phyloP scores from a whole-genome alignment of 1,140 invertebrate species.

The Aricia agestis region DNA sequence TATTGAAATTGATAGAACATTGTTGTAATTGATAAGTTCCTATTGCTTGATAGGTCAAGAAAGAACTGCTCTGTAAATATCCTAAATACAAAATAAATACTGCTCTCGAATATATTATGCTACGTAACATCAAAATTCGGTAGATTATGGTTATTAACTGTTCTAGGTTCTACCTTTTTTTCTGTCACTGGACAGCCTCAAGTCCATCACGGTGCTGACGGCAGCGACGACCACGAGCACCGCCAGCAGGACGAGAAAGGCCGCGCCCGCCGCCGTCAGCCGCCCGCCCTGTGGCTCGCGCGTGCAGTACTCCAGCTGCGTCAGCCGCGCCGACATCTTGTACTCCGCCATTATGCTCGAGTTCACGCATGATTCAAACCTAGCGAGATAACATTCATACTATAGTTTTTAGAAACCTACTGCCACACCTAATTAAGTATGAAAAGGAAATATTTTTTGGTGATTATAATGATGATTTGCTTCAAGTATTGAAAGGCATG shows the following conservation, averaged over 20 bases:
- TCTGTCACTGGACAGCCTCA: slow-evolving; percentile 40
- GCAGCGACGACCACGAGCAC: slow-evolving; percentile 41
- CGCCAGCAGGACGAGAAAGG: slow-evolving; percentile 38
- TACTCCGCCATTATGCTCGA: slow-evolving; percentile 39
- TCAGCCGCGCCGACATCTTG: slow-evolving; percentile 46
- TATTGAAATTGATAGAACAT: background rate
- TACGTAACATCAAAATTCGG: background rate
- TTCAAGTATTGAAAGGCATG: too few relatives aligned
- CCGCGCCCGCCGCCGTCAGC: slow-evolving; percentile 36
- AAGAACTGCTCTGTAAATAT: too few relatives aligned
- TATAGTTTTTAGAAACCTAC: too few relatives aligned
- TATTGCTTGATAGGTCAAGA: too few relatives aligned
- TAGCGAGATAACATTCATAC: slow-evolving; percentile 15
- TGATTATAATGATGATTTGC: too few relatives aligned
- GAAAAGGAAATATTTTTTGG: too few relatives aligned
- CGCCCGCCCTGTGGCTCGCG: slow-evolving; percentile 24
- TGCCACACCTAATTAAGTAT: too few relatives aligned
- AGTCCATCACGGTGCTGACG: slow-evolving; percentile 49
- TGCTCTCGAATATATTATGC: background rate
- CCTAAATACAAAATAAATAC: too few relatives aligned
- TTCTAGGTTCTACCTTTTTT: slow-evolving; percentile 46
- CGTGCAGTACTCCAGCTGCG: slow-evolving; percentile 49
- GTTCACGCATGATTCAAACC: slow-evolving; percentile 58
- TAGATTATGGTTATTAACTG: background rate
- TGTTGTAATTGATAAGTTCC: too few relatives aligned